Percentiles rank a stretch among this genome's conserved stretches.
phyloP scores from a whole-genome alignment of 2,888 invertebrate species.

The Erpobdella octoculata region DNA sequence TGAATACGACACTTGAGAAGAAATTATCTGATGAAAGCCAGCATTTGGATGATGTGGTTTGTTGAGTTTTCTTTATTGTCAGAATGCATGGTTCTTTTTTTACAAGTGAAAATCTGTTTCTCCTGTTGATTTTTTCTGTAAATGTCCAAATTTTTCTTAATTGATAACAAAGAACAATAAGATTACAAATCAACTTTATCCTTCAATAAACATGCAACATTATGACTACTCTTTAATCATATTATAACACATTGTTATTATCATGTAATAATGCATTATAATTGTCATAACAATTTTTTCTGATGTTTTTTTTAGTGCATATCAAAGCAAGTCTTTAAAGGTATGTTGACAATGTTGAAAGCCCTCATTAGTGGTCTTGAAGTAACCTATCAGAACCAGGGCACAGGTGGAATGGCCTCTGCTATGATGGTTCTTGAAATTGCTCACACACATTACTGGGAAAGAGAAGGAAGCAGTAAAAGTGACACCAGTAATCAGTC shows the following conservation, averaged over 20 bases:
- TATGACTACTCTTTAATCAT: no score
- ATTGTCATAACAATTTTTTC: no score
- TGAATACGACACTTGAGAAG: conserved; percentile 83
- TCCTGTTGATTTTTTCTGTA: background rate
- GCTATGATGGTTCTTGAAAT: conserved; percentile 94
- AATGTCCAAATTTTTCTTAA: background rate
- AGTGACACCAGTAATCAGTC: conserved; percentile 47
- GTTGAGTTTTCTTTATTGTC: no score
- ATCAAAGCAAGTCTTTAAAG: conserved; percentile 85
- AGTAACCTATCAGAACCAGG: conserved; percentile 81
- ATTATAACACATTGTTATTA: no score
- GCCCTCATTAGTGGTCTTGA: conserved; percentile 83
- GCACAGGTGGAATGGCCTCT: conserved; percentile 86
- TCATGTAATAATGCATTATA: no score
- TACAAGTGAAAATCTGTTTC: background rate
- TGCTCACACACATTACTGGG: conserved; percentile 84
- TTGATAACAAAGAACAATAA: background rate
- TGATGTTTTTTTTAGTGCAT: conserved; percentile 57
- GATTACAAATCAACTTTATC: no score
- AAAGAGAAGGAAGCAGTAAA: conserved; percentile 46
- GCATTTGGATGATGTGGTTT: conserved; percentile 89
- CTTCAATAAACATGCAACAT: no score
- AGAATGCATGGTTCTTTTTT: background rate
- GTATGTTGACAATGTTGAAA: conserved; percentile 83
- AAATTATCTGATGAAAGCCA: conserved; percentile 77